Base-by-base conservation (phyloP, 1,140 invertebrate species). In the Nautilus pompilius region DNA sequence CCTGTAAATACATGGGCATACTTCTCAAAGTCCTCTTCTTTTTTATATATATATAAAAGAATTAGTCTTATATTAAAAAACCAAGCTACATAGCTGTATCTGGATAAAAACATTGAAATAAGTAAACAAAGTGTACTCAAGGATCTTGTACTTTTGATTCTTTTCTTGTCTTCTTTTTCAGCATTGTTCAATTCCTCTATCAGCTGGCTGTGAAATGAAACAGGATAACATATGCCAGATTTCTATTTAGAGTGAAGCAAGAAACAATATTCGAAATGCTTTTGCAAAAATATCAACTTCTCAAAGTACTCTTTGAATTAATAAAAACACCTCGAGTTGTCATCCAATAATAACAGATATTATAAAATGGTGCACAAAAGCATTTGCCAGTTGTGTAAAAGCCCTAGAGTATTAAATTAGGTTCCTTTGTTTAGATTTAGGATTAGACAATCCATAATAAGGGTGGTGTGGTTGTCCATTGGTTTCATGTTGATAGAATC, bases 181-280 rank as follows among this genome's bases (percentile, higher is more conserved):
- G 54, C 24, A 10, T 67, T 62, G 54, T 77, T 67, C 20, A 79
- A 61, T 58, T 79, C 77, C 41, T 79, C 74, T n/a, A 74, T 58
- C 13, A 79, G 58, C 17, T 68, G 62, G 60, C 77, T 79, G 48
- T 20, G 53, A 29, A 67, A 70, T 68, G 10, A 59, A 28, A 61
- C 60, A n/a, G 51, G 4, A 48, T 32, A 20, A 61, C 28, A 28
- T 8, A 55, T 26, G 53, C 53, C 53, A 15, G 15, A 36, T 57
- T 6, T 8, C 34, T 46, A 41, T 1, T 58, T 17, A 24, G 3
- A 49, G n/a, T 15, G 5, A 30, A 5, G 49, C 58, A 17, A 10
- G 6, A 51, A 20, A 62, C 20, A 60, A 3, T 26, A 8, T 5
- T 41, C 24, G 5, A 15, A 5, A 2, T 17, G 29, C 13, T 2